phyloP scores from a whole-genome alignment of 2,113 vertebrate species.

The Condylura cristata region DNA sequence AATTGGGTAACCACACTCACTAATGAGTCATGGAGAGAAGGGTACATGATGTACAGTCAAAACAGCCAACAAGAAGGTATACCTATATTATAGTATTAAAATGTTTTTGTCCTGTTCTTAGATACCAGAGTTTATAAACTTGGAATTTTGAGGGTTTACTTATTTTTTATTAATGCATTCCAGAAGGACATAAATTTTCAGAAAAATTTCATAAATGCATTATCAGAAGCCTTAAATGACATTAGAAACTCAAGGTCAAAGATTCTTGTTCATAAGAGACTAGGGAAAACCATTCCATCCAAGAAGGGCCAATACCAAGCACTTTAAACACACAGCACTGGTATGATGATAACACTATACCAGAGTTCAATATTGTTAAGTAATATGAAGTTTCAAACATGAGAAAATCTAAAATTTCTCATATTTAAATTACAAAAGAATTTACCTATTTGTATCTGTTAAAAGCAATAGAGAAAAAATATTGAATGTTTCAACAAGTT shows the following conservation, averaged over 20 bases:
- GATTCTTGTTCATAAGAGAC: not conserved
- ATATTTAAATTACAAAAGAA: not conserved
- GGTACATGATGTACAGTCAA: not conserved
- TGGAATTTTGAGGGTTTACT: not conserved
- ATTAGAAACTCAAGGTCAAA: not conserved
- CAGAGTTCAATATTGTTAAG: not conserved
- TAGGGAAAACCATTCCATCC: not conserved
- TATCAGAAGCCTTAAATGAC: not conserved
- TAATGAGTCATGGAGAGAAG: not conserved
- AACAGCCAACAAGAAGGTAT: not conserved
- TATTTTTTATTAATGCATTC: not conserved
- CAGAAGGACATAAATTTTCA: not conserved
- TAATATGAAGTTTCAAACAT: not conserved
- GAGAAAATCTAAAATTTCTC: constrained; percentile 5
- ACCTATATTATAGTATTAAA: not conserved
- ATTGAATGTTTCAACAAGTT: too few relatives aligned
- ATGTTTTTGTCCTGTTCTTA: not conserved
- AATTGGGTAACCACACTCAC: not conserved
- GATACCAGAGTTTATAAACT: not conserved
- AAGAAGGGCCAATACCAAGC: not conserved
- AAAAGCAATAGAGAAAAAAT: not conserved
- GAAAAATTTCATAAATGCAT: constrained; percentile 31
- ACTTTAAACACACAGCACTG: not conserved
- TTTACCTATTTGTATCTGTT: not conserved
- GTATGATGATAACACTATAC: not conserved